Conservation (phyloP, 2,888 invertebrate genomes). For the Eueremaeus valkanovi region DNA sequence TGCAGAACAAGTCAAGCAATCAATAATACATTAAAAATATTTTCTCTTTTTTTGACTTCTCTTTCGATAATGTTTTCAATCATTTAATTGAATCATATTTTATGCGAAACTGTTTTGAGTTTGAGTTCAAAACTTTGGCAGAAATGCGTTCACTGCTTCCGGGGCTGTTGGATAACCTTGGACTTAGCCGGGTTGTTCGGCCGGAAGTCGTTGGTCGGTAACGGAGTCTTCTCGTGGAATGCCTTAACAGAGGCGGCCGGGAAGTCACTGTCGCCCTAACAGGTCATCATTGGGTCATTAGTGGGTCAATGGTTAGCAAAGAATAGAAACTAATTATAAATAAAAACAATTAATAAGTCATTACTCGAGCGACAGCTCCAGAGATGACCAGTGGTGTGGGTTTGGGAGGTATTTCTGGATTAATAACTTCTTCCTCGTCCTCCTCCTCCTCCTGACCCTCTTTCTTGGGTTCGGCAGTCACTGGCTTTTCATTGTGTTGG, state of each 20-base stretch:
- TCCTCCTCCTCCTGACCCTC: conserved; percentile 48
- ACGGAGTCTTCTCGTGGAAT: conserved; percentile 69
- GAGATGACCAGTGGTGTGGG: conserved; percentile 62
- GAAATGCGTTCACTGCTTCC: conserved; percentile 64
- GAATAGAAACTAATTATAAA: conserved; percentile 34
- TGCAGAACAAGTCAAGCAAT: no score
- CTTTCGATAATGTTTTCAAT: no score
- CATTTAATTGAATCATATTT: no score
- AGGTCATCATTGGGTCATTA: no score
- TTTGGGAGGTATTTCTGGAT: conserved; percentile 60
- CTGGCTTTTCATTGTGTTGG: conserved; percentile 50
- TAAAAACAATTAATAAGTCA: not conserved
- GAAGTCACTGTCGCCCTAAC: conserved; percentile 75
- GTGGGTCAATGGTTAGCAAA: no score
- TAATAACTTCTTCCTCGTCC: conserved; percentile 42
- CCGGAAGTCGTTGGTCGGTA: conserved; percentile 62
- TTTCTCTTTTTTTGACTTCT: no score
- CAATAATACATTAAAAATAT: no score
- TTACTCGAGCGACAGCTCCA: conserved; percentile 67
- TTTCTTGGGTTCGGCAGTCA: conserved; percentile 52
- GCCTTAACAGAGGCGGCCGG: conserved; percentile 79
- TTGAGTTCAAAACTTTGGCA: not conserved
- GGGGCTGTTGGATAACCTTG: conserved; percentile 76
- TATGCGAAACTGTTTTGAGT: no score
- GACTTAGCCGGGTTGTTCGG: conserved; percentile 59